Evolutionary conservation across 1,140 invertebrate genomes (phyloP).

Genomic region (Cyphomyrmex costatus): DNA sequence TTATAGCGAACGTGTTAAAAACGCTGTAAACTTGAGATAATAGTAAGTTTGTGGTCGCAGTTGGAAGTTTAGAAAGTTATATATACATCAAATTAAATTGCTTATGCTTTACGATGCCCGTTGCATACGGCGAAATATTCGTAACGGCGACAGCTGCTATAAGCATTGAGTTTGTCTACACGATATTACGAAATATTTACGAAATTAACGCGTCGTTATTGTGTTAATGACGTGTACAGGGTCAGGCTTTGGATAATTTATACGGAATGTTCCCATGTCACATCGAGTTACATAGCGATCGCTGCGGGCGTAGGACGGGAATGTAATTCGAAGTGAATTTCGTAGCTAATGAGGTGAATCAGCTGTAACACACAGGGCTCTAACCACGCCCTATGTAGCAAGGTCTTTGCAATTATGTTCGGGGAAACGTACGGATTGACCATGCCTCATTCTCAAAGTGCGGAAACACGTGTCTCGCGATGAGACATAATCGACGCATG

Average conservation of each 20-base stretch:
- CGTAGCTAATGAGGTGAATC: constrained; percentile 71
- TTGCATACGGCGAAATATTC: background rate
- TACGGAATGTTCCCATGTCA: constrained; percentile 35
- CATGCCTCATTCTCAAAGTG: constrained; percentile 54
- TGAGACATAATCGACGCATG: constrained; percentile 63
- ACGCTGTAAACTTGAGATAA: background rate
- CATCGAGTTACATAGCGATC: background rate
- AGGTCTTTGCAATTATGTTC: constrained; percentile 57
- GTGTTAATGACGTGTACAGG: constrained; percentile 17
- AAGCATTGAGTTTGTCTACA: background rate
- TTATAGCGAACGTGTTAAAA: background rate
- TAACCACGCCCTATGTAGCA: constrained; percentile 27
- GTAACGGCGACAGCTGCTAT: background rate
- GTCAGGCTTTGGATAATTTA: constrained; percentile 36
- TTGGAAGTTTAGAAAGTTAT: constrained; percentile 23
- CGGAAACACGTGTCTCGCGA: constrained; percentile 68
- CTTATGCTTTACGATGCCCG: background rate
- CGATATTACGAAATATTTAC: background rate
- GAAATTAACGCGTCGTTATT: constrained; percentile 6
- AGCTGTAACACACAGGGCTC: constrained; percentile 29
- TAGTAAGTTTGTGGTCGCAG: background rate
- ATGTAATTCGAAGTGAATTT: constrained; percentile 56
- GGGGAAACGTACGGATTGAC: constrained; percentile 12
- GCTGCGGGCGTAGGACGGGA: constrained; percentile 8
- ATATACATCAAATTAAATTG: background rate